These are phyloP conservation scores for Trichosurus vulpecula DNA, from an alignment of 2,797 vertebrate species.

Conservation along the genomic window DNA sequence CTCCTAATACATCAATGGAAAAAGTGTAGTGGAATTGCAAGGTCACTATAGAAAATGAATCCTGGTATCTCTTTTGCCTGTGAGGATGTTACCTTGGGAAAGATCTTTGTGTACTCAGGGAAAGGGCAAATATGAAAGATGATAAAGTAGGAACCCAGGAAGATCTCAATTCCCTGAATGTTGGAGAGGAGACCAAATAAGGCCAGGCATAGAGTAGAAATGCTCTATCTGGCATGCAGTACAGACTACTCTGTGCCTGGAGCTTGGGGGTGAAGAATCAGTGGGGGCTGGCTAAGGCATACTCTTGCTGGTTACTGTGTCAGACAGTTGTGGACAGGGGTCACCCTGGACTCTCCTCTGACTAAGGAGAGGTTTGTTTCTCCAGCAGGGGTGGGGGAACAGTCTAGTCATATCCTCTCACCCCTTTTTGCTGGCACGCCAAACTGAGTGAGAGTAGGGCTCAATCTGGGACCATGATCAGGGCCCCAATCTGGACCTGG, in stretches of 20 bases:
- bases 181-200: neutral
- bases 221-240: neutral
- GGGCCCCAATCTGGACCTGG: neutral
- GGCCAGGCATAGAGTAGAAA: neutral
- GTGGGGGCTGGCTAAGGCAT: neutral
- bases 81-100: constrained; percentile 31
- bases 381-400: neutral
- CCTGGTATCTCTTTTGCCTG: neutral
- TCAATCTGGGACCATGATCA: neutral
- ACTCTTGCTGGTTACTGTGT: neutral
- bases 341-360: neutral
- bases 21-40: neutral
- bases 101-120: constrained; percentile 12
- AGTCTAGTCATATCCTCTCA: neutral
- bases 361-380: neutral
- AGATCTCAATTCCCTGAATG: neutral
- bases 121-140: constrained; percentile 15
- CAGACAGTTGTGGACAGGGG: neutral
- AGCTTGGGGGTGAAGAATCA: neutral
- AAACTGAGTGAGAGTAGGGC: neutral
- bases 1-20: neutral
- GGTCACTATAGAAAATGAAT: neutral
- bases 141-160: constrained; percentile 8
- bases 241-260: neutral
- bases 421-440: neutral